Evolutionary conservation across 2,113 vertebrate species (phyloP), one percentile per base, ranked within the genome.

Genomic region (Struthio camelus): DNA sequence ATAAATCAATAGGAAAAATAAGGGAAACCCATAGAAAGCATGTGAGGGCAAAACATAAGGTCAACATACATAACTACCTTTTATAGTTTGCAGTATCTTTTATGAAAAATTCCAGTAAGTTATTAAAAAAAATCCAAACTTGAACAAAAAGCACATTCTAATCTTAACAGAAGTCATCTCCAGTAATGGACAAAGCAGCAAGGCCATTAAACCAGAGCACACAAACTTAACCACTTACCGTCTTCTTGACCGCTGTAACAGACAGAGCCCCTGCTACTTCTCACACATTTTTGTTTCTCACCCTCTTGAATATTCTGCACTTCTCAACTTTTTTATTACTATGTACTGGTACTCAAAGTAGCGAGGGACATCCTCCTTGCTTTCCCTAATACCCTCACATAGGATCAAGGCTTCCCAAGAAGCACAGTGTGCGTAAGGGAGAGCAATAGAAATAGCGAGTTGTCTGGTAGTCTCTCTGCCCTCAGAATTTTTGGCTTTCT

Each of bases 401-500:
- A 70, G 70, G 59, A 48, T 34, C 36, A 40, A 93, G 88, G 61
- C 81, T 71, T 75, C 48, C 42, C 61, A 25, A 72, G 19, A 14
- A 89, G 69, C 18, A 22, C 51, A 56, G 22, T 1, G 6, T 6
- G 27, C 40, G 58, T 50, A 56, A 90, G 44, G 58, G 64, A 40
- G 22, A 62, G 28, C 46, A 58, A 62, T 50, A 61, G 56, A 64
- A 42, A 27, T n/a, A 27, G 38, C 36, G 28, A 54, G n/a, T n/a
- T 50, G 36, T 6, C 36, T 28, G 50, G 12, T 34, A 53, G 17
- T 13, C 50, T 30, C 48, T 51, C 54, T 64, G 32, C 20, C 44
- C 2, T 3, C 11, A 0, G 0, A 11, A 20, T 59, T 75, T 46
- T 23, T 24, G 32, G 30, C 1, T 0, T 18, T 34, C 51, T 44